Conservation (phyloP, 2,888 invertebrate species). For the Agapostemon virescens region DNA sequence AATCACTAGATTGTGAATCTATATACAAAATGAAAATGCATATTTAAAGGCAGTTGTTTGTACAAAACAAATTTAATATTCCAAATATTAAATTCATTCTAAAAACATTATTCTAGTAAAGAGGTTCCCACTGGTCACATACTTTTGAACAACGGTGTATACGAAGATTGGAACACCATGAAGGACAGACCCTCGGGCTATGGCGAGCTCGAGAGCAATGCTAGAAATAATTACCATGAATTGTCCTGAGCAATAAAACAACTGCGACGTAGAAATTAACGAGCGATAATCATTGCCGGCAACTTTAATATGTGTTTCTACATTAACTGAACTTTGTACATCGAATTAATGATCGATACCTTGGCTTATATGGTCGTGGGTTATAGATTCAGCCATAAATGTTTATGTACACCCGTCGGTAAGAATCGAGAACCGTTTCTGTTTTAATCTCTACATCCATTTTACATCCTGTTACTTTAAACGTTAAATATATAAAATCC, state of each 20-base stretch:
- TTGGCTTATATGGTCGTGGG: background rate
- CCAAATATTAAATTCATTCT: no score
- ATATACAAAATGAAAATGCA: no score
- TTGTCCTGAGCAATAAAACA: background rate
- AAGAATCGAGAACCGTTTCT: no score
- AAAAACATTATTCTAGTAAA: no score
- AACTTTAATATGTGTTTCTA: background rate
- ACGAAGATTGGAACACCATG: background rate
- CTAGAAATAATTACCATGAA: background rate
- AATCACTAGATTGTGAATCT: no score
- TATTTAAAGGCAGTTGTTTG: no score
- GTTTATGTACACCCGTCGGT: background rate
- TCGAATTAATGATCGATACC: background rate
- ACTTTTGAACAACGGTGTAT: background rate
- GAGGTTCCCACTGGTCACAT: background rate
- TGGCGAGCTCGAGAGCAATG: background rate
- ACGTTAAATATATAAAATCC: no score
- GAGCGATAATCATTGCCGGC: background rate
- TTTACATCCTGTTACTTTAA: no score
- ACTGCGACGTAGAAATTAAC: background rate
- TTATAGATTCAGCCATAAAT: background rate
- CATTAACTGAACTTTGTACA: constrained; percentile 1
- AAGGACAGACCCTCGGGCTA: background rate
- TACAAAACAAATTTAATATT: no score
- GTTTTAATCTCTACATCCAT: no score